Base-by-base conservation (phyloP, 2,797 vertebrate genomes). In the Gymnoscopelus microlampas region DNA sequence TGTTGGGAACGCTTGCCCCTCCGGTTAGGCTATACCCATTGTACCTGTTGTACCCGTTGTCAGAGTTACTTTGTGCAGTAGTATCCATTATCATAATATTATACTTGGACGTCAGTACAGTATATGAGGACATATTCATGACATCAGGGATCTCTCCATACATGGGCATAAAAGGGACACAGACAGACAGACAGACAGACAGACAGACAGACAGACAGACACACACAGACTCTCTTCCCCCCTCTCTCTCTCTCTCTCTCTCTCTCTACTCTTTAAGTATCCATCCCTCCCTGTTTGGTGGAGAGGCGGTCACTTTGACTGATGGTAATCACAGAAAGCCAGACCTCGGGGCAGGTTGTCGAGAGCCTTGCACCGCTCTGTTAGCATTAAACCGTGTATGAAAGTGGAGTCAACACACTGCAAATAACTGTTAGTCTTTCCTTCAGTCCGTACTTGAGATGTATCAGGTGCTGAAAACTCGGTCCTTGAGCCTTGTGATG, bases 381-480 rank as follows among this genome's bases (percentile, higher is more conserved):
- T 56, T 68, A 76, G 72, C 72, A 68, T 77, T 80, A 64, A 73
- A 68, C 73, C 68, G 60, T 73, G 48, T 54, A 68, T 47, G 10
- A 29, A 15, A 49, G 47, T 64, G 54, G 65, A 81, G 77, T 55
- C 63, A 79, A 76, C 59, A 53, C 53, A 65, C 47, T 39, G 69
- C 68, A 84, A 75, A 82, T 79, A 69, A 77, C 73, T 63, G 35
- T 63, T 56, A 51, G 63, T 66, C 63, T 29, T 3, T 26, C 32
- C 13, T 64, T 15, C 11, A 29, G 55, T 72, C 57, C 14, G 57
- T 0, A 54, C 58, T 47, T 11, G 47, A 72, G 72, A 87, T 85
- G 57, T 62, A 68, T 86, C 68, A 64, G 66, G 58, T 68, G 83
- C 70, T 76, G 75, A 86, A 76, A 84, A 68, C 26, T 68, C 63